phyloP scores from a whole-genome alignment of 2,888 invertebrate species.

The Unio delphinus region DNA sequence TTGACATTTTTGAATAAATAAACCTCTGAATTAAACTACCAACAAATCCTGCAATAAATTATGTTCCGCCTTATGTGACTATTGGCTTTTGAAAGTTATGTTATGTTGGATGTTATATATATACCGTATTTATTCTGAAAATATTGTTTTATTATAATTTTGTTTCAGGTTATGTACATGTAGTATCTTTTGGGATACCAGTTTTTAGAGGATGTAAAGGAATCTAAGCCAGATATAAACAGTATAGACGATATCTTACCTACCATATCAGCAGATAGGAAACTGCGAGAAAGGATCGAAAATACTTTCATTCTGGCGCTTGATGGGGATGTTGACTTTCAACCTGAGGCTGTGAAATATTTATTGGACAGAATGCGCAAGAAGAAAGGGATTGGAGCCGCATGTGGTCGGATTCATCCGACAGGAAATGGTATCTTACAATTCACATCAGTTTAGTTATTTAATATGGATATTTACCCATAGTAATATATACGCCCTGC shows the following conservation, averaged over 20 bases:
- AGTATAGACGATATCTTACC: too few species aligned
- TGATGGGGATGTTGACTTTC: constrained; percentile 16
- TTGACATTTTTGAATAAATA: too few species aligned
- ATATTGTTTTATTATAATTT: not conserved
- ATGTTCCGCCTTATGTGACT: too few species aligned
- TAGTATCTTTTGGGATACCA: constrained; percentile 96
- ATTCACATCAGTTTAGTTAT: too few species aligned
- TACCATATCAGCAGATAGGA: not conserved
- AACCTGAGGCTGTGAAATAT: constrained; percentile 11
- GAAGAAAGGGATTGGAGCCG: constrained; percentile 8
- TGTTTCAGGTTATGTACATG: constrained; percentile 95
- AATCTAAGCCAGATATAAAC: constrained; percentile 71
- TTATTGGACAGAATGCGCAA: constrained; percentile 18
- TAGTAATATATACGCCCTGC: too few species aligned
- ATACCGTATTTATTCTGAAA: too few species aligned
- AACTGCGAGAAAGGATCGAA: not conserved
- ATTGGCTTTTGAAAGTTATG: too few species aligned
- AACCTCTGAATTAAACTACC: too few species aligned
- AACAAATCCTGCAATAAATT: too few species aligned
- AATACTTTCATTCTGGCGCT: constrained; percentile 11
- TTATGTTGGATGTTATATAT: too few species aligned
- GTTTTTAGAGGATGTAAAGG: constrained; percentile 76
- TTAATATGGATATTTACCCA: too few species aligned
- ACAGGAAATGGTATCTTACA: constrained; percentile 8
- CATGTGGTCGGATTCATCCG: constrained; percentile 21